Evolutionary conservation across 1,140 invertebrate species (phyloP).

Genomic region (Portunus trituberculatus): DNA sequence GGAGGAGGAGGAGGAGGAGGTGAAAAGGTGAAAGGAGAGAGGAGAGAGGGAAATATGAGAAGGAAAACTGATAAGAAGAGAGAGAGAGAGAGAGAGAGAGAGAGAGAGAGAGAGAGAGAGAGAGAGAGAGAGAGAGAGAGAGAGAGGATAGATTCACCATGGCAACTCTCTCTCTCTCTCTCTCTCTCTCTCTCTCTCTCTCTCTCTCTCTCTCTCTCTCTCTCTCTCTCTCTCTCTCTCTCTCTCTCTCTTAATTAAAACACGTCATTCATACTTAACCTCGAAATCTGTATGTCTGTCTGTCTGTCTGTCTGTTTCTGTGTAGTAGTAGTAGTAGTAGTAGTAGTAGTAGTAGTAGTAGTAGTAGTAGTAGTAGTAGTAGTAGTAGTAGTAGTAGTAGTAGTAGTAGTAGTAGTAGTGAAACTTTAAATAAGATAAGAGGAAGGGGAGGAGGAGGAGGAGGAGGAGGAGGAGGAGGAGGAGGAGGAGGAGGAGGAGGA

Average conservation of each 20-base stretch:
- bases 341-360: too few relatives aligned
- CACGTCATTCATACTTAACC: neutral
- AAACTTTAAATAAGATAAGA: too few relatives aligned
- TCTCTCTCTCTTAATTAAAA: neutral
- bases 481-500: too few relatives aligned
- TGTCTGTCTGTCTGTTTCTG: neutral
- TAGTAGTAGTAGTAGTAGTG: too few relatives aligned
- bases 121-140: neutral
- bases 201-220: too few relatives aligned
- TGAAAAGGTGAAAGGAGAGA: neutral
- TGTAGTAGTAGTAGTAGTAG: too few relatives aligned
- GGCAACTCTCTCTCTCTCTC: neutral
- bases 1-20: too few relatives aligned
- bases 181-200: neutral
- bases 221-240: too few relatives aligned
- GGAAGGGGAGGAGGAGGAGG: too few relatives aligned
- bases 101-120: neutral
- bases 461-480: too few relatives aligned
- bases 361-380: too few relatives aligned
- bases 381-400: too few relatives aligned
- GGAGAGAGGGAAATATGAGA: neutral
- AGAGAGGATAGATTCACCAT: neutral
- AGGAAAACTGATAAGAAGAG: neutral
- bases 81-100: conserved; percentile 9
- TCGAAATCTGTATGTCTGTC: neutral